phyloP scores from a whole-genome alignment of 1,140 invertebrate genomes.

The Drosophila virilis region DNA sequence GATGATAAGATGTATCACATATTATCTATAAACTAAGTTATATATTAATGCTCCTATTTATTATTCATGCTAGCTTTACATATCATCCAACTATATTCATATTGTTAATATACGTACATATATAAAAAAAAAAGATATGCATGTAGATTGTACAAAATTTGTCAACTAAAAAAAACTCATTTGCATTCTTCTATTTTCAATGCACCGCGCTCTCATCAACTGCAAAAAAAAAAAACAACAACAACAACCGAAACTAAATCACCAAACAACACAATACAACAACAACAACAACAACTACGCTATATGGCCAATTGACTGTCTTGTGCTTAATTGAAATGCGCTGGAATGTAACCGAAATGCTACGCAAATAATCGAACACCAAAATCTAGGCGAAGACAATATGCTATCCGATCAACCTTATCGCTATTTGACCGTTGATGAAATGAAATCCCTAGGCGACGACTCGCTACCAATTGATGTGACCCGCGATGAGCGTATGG shows the following conservation, averaged over 20 bases:
- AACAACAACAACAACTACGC: slow-evolving; percentile 55
- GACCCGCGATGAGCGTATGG: slow-evolving; percentile 93
- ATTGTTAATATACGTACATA: slow-evolving; percentile 25
- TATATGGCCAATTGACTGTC: slow-evolving; percentile 77
- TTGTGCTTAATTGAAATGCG: slow-evolving; percentile 76
- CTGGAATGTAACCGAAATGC: slow-evolving; percentile 67
- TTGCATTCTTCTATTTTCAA: slow-evolving; percentile 79
- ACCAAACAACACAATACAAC: slow-evolving; percentile 45
- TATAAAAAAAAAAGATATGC: slow-evolving; percentile 42
- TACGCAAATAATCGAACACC: slow-evolving; percentile 48
- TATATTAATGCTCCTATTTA: slow-evolving; percentile 49
- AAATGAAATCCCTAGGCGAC: slow-evolving; percentile 97
- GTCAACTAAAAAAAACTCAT: slow-evolving; percentile 86
- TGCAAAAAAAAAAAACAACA: slow-evolving; percentile 57
- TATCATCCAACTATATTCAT: slow-evolving; percentile 53
- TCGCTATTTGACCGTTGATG: slow-evolving; percentile 95
- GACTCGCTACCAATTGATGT: slow-evolving; percentile 97
- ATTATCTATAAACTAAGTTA: slow-evolving; percentile 43
- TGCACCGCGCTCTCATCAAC: slow-evolving; percentile 72
- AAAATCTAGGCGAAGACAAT: slow-evolving; percentile 91
- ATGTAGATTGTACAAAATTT: slow-evolving; percentile 72
- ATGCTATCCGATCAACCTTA: slow-evolving; percentile 96
- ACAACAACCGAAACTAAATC: slow-evolving; percentile 44
- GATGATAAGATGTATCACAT: slow-evolving; percentile 19
- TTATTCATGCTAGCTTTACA: slow-evolving; percentile 69